Evolutionary conservation across 1,140 invertebrate genomes (phyloP).

Genomic region (Lepidurus couesii): DNA sequence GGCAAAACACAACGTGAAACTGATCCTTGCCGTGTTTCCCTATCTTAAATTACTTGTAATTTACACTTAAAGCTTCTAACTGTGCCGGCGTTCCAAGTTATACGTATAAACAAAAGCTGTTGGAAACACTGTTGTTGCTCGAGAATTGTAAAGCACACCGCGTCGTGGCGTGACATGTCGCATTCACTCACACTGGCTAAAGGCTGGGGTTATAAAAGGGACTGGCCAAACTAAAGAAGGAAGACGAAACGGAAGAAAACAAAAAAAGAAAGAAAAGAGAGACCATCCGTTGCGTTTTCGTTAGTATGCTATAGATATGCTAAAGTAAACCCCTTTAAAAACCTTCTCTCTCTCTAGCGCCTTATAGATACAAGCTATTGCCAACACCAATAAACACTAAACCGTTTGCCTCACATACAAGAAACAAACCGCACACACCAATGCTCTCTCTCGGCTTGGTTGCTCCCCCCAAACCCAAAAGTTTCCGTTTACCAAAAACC

Average conservation of each 20-base stretch:
- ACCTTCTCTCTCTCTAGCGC: neutral
- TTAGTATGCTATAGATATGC: slow-evolving; percentile 4
- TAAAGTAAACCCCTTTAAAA: neutral
- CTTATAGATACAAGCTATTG: slow-evolving; percentile 16
- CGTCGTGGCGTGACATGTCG: slow-evolving; percentile 1
- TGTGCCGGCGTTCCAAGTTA: neutral
- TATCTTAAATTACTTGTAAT: neutral
- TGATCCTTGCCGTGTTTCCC: neutral
- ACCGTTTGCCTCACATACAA: slow-evolving; percentile 9
- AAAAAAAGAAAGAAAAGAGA: neutral
- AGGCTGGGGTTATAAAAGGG: slow-evolving; percentile 7
- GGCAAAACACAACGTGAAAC: neutral
- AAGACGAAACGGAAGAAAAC: neutral
- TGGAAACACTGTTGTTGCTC: neutral
- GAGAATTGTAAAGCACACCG: slow-evolving; percentile 18
- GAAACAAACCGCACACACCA: neutral
- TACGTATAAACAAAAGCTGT: neutral
- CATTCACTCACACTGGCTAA: slow-evolving; percentile 10
- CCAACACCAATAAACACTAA: slow-evolving; percentile 10
- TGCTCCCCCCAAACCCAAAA: neutral
- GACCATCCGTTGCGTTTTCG: neutral
- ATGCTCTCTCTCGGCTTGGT: neutral
- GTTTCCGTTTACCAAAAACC: neutral
- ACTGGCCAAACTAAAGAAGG: too few relatives aligned
- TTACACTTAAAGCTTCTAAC: neutral